Evolutionary conservation across 2,797 vertebrate genomes (phyloP).

Genomic region (Microhierax caerulescens): DNA sequence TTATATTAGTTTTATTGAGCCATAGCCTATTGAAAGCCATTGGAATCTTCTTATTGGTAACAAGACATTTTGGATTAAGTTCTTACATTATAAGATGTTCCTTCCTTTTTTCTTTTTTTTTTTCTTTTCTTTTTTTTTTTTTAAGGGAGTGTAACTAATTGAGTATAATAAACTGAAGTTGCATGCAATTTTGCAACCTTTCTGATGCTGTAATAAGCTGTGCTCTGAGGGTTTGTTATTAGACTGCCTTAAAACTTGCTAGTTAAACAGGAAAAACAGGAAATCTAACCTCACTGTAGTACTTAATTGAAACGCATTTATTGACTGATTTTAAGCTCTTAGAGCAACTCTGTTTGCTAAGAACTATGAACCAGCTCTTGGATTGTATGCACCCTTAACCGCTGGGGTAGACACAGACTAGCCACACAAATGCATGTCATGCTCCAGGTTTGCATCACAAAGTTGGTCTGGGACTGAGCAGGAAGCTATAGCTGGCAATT

Average conservation of each 20-base stretch:
- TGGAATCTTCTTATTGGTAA: background rate
- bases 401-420: background rate
- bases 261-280: slow-evolving; percentile 56
- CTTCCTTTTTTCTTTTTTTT: background rate
- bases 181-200: slow-evolving; percentile 10
- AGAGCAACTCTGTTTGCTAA: slow-evolving; percentile 27
- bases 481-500: background rate
- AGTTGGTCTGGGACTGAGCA: background rate
- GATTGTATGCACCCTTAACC: background rate
- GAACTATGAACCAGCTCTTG: background rate
- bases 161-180: background rate
- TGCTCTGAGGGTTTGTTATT: slow-evolving; percentile 5
- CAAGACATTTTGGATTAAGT: background rate
- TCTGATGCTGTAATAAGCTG: background rate
- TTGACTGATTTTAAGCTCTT: slow-evolving; percentile 6
- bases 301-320: slow-evolving; percentile 31
- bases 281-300: background rate
- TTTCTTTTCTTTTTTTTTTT: background rate
- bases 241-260: background rate
- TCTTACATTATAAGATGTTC: background rate
- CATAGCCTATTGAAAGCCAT: background rate
- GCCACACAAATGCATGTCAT: background rate
- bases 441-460: background rate
- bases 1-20: background rate
- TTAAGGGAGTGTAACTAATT: background rate